phyloP scores from a whole-genome alignment of 2,888 invertebrate genomes.

The Lithosia quadra region DNA sequence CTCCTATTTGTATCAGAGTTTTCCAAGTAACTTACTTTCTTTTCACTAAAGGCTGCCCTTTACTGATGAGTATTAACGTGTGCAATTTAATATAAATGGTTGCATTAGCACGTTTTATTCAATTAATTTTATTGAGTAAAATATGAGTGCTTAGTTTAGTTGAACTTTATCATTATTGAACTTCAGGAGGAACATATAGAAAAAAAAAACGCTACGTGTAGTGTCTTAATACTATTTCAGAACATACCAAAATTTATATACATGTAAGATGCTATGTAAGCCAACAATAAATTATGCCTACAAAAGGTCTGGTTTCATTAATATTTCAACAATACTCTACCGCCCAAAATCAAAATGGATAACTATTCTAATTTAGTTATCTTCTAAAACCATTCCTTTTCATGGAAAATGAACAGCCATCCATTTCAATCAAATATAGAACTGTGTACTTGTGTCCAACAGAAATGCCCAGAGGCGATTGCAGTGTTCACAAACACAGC shows the following conservation, averaged over 20 bases:
- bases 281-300: no score
- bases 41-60: background rate
- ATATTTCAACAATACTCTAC: background rate
- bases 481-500: conserved; percentile 26
- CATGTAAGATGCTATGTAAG: no score
- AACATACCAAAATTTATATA: no score
- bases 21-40: background rate
- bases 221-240: no score
- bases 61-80: background rate
- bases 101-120: background rate
- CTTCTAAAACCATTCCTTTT: conserved; percentile 14
- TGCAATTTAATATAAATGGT: background rate
- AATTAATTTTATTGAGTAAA: no score
- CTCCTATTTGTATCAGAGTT: conserved; percentile 3
- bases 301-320: background rate
- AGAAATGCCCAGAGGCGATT: conserved; percentile 33
- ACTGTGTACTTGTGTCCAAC: conserved; percentile 34
- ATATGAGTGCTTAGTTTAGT: no score
- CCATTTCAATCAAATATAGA: conserved; percentile 43
- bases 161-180: no score
- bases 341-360: no score
- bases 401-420: conserved; percentile 22
- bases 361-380: background rate
- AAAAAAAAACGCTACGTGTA: no score
- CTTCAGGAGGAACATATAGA: no score